Evolutionary conservation across 2,888 invertebrate genomes (phyloP).

Genomic region (Calameuta idolon): DNA sequence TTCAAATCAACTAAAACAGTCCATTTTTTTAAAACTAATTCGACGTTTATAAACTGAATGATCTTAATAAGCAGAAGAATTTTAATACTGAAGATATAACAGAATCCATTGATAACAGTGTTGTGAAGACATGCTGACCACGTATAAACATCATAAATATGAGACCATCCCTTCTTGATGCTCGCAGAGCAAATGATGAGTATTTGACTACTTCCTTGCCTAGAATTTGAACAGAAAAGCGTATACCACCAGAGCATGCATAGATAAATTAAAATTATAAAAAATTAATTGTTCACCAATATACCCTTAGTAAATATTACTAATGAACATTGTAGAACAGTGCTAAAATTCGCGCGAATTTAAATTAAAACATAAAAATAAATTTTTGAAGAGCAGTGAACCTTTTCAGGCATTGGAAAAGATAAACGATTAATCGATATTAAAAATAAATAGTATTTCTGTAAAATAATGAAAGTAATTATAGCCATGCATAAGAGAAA

Average conservation of each 20-base stretch:
- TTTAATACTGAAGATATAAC: slow-evolving; percentile 16
- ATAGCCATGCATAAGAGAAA: not conserved
- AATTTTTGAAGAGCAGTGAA: not conserved
- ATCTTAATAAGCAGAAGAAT: not conserved
- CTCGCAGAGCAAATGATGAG: slow-evolving; percentile 54
- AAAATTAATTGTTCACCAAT: slow-evolving; percentile 1
- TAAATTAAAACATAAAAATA: not conserved
- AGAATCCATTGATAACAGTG: slow-evolving; percentile 36
- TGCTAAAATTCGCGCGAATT: not conserved
- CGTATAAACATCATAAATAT: slow-evolving; percentile 53
- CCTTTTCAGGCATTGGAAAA: not conserved
- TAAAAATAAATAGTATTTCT: not conserved
- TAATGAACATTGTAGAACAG: not conserved
- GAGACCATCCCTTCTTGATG: slow-evolving; percentile 51
- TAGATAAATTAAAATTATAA: slow-evolving; percentile 22
- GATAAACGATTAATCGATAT: not conserved
- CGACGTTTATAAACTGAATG: not conserved
- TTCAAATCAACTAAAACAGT: not conserved
- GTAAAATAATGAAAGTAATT: not conserved
- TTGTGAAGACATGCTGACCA: slow-evolving; percentile 59
- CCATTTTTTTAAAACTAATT: not conserved
- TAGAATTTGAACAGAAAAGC: slow-evolving; percentile 59
- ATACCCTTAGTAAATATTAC: not conserved
- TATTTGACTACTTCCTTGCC: slow-evolving; percentile 62
- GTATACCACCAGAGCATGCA: slow-evolving; percentile 56